Evolutionary conservation across 2,888 invertebrate genomes (phyloP), one percentile per base, ranked within the genome.

Genomic region (Clusia tigrina): DNA sequence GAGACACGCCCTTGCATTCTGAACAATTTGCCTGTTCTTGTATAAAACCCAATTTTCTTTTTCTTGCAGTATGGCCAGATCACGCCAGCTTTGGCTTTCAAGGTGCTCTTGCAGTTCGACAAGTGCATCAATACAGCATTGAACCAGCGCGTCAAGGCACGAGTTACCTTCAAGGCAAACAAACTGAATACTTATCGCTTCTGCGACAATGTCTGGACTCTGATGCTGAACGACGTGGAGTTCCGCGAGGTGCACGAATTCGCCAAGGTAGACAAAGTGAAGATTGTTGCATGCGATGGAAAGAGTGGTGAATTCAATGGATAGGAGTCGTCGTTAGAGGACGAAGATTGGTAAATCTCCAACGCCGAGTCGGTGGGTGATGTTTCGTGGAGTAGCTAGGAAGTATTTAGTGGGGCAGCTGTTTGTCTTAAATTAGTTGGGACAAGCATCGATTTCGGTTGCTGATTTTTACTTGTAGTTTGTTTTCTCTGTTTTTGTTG

Each of bases 171-270:
- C 83, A 98, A 96, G 88, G 92, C 93, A 69, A 91, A 91, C 59
- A 93, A 92, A 87, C 82, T 93, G 70, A 93, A 92, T 74, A 93
- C 92, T 0, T 93, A 87, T 87, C 92, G 99, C 78, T 99, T 99
- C 86, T 99, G 99, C 87, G 99, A 99, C 87, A 99, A 99, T 86
- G 99, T 99, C 1, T 99, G 99, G 99, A 99, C 99, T 5, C 96
- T 99, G 79, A 95, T 99, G 89, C 87, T 99, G 74, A 96, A 96
- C 80, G 95, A 98, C 85, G 98, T 98, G 9, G 98, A 98, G 83
- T 98, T 98, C 80, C 88, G 95, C 72, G 98, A 98, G 84, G 93
- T 95, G 0, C 94, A 95, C 79, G 96, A 96, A 81, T 90, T 96
- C 68, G 93, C 93, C 12, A 91, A 91, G 85, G 94, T 95, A 56